Percentiles rank a stretch among this genome's conserved stretches.
These are phyloP conservation scores for Drosophila affinis DNA, from an alignment of 2,888 invertebrate genomes.

Conservation along the genomic window DNA sequence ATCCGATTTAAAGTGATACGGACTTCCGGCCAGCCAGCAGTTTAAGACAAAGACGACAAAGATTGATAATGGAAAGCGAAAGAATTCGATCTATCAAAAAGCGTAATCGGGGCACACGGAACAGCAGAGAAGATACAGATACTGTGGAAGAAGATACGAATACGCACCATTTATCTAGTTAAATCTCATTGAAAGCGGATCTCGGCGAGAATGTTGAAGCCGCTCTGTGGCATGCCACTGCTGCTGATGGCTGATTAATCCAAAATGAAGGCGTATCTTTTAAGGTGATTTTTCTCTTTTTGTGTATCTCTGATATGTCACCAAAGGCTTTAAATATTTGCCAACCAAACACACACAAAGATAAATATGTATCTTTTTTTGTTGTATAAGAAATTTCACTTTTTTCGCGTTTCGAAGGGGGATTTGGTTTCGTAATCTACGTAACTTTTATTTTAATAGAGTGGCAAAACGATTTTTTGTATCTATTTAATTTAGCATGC, in stretches of 20 bases:
- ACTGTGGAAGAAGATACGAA: conserved; percentile 58
- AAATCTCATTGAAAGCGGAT: conserved; percentile 70
- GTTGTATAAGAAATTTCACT: conserved; percentile 43
- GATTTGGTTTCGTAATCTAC: conserved; percentile 33
- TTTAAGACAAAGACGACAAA: conserved; percentile 9
- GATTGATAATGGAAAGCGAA: conserved; percentile 42
- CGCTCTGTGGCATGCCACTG: conserved; percentile 29
- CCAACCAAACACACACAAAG: conserved; percentile 24
- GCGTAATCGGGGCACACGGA: conserved; percentile 17
- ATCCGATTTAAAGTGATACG: conserved; percentile 32
- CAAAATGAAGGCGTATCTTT: conserved; percentile 54
- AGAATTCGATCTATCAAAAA: conserved; percentile 55
- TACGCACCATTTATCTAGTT: conserved; percentile 80
- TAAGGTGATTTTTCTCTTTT: conserved; percentile 31
- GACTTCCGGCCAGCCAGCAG: conserved; percentile 50
- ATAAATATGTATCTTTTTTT: conserved; percentile 29
- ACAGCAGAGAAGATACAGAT: conserved; percentile 7
- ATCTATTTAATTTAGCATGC: conserved; percentile 39
- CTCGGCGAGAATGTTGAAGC: conserved; percentile 45
- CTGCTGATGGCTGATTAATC: conserved; percentile 21
- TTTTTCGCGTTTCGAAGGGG: conserved; percentile 22
- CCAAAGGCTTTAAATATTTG: conserved; percentile 37
- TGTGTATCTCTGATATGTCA: conserved; percentile 35
- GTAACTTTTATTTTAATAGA: conserved; percentile 13
- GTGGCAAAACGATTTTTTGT: conserved; percentile 8